Evolutionary conservation across 2,113 vertebrate genomes (phyloP).

Genomic region (Ivindomyrus marchei): DNA sequence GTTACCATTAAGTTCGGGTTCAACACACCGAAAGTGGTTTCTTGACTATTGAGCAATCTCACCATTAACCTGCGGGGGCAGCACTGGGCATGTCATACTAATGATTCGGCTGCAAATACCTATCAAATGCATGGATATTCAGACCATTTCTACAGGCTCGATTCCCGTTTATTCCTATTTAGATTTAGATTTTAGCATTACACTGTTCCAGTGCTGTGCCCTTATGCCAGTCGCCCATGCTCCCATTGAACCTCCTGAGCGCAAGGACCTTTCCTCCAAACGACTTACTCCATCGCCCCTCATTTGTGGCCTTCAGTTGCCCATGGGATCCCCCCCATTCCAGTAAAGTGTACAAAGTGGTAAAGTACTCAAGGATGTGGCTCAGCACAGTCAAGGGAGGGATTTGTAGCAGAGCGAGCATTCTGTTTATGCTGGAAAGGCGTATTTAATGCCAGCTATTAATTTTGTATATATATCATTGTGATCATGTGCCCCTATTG

Average conservation of each 20-base stretch:
- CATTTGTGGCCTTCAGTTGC: not conserved
- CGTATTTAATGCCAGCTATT: conserved; percentile 23
- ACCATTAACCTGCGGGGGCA: not conserved
- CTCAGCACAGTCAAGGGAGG: not conserved
- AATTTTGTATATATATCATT: conserved; percentile 23
- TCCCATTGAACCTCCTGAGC: not conserved
- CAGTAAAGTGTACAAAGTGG: not conserved
- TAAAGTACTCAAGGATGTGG: not conserved
- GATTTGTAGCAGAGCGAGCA: not conserved
- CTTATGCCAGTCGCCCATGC: not conserved
- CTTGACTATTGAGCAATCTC: not conserved
- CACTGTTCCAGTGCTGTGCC: not conserved
- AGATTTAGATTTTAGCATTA: not conserved
- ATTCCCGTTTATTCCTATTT: not conserved
- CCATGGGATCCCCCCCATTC: not conserved
- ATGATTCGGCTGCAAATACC: not conserved
- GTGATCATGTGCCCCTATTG: conserved; percentile 23
- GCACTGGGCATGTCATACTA: not conserved
- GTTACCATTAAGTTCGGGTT: conserved; percentile 9
- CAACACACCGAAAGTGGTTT: not conserved
- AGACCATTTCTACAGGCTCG: too few species aligned
- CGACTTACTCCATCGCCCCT: not conserved
- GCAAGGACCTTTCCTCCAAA: not conserved
- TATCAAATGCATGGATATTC: not conserved
- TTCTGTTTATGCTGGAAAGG: conserved; percentile 24